Evolutionary conservation across 92 coral and sea anemone species (phyloP).

Genomic region (Zoanthus gigantus): DNA sequence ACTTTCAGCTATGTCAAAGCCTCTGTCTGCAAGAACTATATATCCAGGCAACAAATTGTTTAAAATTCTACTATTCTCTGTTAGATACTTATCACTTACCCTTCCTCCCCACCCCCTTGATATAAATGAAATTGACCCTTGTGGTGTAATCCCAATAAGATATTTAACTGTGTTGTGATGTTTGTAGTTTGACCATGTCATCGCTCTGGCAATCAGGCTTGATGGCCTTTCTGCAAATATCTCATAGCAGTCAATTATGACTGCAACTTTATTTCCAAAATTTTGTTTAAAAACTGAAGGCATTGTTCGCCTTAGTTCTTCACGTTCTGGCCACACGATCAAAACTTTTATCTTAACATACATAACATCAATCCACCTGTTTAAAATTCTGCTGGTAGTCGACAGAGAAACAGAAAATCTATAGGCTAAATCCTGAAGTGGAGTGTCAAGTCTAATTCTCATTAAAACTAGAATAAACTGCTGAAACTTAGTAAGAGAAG

Average conservation of each 20-base stretch:
- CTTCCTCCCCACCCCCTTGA: constrained; percentile 58
- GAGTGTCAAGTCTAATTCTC: constrained; percentile 33
- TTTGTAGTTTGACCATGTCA: too few species aligned
- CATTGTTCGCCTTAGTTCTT: constrained; percentile 4
- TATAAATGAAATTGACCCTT: constrained; percentile 56
- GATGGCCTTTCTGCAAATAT: constrained; percentile 52
- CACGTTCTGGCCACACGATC: constrained; percentile 24
- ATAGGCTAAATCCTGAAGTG: constrained; percentile 1
- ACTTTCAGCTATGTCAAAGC: neutral
- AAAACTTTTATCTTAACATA: neutral
- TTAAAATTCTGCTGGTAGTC: constrained; percentile 31
- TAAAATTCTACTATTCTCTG: too few species aligned
- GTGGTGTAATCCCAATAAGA: constrained; percentile 62
- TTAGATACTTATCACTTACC: too few species aligned
- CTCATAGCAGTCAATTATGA: constrained; percentile 61
- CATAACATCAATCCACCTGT: neutral
- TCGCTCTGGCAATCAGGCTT: too few species aligned
- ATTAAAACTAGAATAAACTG: constrained; percentile 16
- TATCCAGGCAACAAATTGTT: neutral
- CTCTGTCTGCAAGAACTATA: neutral
- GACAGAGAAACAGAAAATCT: constrained; percentile 35
- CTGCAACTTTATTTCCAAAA: neutral
- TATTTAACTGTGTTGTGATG: too few species aligned
- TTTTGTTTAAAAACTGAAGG: constrained; percentile 8
- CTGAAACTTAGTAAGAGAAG: constrained; percentile 36